A percentile compares a stretch with the other conserved stretches of the same genome.
These are phyloP conservation scores for Drosophila bipectinata DNA, from an alignment of 1,140 invertebrate genomes.

Conservation along the genomic window DNA sequence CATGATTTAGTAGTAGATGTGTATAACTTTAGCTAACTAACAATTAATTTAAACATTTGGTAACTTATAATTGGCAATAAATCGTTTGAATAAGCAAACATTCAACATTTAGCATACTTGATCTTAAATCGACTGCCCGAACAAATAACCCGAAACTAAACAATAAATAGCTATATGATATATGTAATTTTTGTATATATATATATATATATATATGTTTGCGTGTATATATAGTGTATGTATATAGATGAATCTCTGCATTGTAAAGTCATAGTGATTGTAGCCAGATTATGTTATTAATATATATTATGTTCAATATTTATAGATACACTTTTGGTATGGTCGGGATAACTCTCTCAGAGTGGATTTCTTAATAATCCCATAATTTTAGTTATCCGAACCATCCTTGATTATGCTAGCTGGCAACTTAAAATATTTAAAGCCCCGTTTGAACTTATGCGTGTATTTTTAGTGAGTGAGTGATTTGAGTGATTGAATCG, in stretches of 20 bases:
- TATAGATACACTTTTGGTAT: constrained; percentile 48
- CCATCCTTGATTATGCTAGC: constrained; percentile 64
- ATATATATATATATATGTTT: constrained; percentile 55
- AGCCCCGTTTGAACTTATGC: constrained; percentile 78
- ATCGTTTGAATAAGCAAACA: constrained; percentile 80
- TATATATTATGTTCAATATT: constrained; percentile 43
- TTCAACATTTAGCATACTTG: constrained; percentile 79
- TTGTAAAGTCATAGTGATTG: constrained; percentile 77
- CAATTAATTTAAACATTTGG: constrained; percentile 81
- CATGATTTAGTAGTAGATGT: constrained; percentile 61
- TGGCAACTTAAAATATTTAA: constrained; percentile 79
- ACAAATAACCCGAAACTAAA: constrained; percentile 71
- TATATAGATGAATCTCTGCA: constrained; percentile 27
- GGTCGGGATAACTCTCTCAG: constrained; percentile 17
- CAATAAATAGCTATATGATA: constrained; percentile 74
- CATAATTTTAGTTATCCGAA: constrained; percentile 1
- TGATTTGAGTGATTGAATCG: constrained; percentile 53
- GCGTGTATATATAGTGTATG: constrained; percentile 35
- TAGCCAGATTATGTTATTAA: constrained; percentile 73
- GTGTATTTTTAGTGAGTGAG: constrained; percentile 56
- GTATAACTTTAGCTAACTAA: constrained; percentile 83
- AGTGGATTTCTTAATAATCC: neutral
- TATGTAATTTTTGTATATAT: constrained; percentile 50
- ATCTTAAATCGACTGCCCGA: constrained; percentile 49
- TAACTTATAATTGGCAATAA: constrained; percentile 82